Evolutionary conservation across 2,888 invertebrate species (phyloP), one percentile per base, ranked within the genome.

Genomic region (Embidobia sp.): DNA sequence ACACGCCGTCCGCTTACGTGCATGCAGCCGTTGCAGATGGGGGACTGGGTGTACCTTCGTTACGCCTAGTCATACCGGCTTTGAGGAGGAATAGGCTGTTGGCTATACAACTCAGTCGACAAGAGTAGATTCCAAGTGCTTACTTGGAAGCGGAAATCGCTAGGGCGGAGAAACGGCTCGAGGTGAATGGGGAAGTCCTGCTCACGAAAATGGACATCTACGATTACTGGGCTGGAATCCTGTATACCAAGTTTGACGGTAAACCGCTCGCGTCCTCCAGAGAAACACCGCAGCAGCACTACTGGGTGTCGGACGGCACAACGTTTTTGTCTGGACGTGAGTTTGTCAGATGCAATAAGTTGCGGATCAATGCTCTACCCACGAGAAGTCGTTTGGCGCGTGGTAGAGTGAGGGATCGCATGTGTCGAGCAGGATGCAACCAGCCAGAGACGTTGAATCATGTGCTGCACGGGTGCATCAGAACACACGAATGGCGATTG

Each of bases 401-500:
- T 11, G 86, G 86, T 1, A 29, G 77, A 0, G 3, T 11, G 5
- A 13, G 7, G 4, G 6, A 1, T 0, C 6, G 22, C 6, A 5
- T 5, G 2, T 79, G 79, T 64, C 79, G 86, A 37, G 85, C 83
- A 0, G 85, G 85, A 2, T 87, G 86, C 75, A 46, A 49, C 33
- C 69, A 76, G 1, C 49, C 55, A 31, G 86, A 88, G 72, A 86
- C 87, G 0, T 80, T 84, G 27, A 83, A 82, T 16, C 86, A 86
- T 29, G 46, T 84, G 5, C 75, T 86, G 13, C 87, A 88, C 29
- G 51, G 75, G 22, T 87, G 87, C 64, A 59, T 63, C 19, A 40
- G 85, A n/a, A 87, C 87, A 0, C 86, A 88, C 69, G 86, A 85
- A 79, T 85, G 83, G 1, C 73, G 85, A 2, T 74, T 88, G 0